phyloP scores from a whole-genome alignment of 1,140 invertebrate genomes.

The Apis mellifera region Amel_HAv3.1 CM009932.2:15496501-15497000 shows the following conservation, averaged over 20 bases:
- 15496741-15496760: no score
- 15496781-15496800: no score
- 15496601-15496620: no score
- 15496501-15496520: not conserved
- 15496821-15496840: slow-evolving; percentile 13
- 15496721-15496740: no score
- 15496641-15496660: no score
- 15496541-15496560: not conserved
- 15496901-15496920: slow-evolving; percentile 8
- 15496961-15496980: not conserved
- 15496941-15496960: not conserved
- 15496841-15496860: slow-evolving; percentile 12
- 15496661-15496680: no score
- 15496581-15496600: not conserved
- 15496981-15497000: slow-evolving; percentile 8
- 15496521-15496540: not conserved
- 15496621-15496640: no score
- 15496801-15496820: not conserved
- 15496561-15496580: not conserved
- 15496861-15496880: slow-evolving; percentile 29
- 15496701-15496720: no score
- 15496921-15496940: slow-evolving; percentile 11
- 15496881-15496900: not conserved
- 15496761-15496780: no score
- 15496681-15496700: no score